Evolutionary conservation across 2,797 vertebrate genomes (phyloP).

Genomic region (Parauchenoglanis ngamensis): DNA sequence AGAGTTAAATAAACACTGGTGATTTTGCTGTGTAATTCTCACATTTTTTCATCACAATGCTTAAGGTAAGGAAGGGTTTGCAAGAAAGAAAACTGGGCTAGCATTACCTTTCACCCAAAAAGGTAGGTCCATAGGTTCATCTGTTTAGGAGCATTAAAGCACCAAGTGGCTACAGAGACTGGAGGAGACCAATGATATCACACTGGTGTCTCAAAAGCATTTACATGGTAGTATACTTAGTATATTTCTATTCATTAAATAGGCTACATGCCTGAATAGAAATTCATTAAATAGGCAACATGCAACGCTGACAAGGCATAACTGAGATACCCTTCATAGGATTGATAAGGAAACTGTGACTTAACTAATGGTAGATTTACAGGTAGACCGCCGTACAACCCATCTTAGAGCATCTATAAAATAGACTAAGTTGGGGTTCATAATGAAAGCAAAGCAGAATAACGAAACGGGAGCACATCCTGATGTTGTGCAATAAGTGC

Average conservation of each 20-base stretch:
- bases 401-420: constrained; percentile 4
- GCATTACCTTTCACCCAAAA: background rate
- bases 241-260: background rate
- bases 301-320: constrained; percentile 7
- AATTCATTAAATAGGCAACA: background rate
- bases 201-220: background rate
- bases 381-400: constrained; percentile 20
- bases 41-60: background rate
- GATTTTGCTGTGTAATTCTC: background rate
- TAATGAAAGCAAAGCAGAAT: constrained; percentile 8
- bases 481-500: constrained; percentile 20
- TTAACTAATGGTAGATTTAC: constrained; percentile 11
- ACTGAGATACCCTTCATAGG: background rate
- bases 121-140: background rate
- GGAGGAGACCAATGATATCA: background rate
- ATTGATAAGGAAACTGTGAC: background rate
- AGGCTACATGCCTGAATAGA: too few species aligned
- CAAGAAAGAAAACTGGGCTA: background rate
- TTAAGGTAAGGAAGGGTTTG: background rate
- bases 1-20: background rate
- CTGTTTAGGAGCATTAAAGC: background rate
- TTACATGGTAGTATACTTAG: background rate
- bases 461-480: constrained; percentile 8
- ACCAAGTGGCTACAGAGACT: background rate
- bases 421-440: background rate